Conservation (phyloP, 2,113 vertebrate species). For the Bombycilla garrulus region DNA sequence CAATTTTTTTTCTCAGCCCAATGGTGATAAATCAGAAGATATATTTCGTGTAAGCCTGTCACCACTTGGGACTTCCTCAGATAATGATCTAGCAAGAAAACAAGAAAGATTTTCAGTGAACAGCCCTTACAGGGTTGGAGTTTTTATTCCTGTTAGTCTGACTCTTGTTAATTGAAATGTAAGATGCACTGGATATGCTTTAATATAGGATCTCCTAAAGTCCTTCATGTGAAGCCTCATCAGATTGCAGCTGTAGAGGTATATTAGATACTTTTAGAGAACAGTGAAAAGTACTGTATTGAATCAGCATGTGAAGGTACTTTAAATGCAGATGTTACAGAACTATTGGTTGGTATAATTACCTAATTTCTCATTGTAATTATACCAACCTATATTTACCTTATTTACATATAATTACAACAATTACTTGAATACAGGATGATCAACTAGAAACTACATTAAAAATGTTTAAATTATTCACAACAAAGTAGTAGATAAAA, state of each 20-base stretch:
- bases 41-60: neutral
- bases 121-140: neutral
- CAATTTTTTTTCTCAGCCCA: neutral
- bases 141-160: neutral
- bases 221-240: neutral
- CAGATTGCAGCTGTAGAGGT: neutral
- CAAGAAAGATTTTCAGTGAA: neutral
- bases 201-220: neutral
- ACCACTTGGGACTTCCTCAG: neutral
- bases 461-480: neutral
- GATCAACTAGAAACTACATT: neutral
- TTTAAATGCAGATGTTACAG: constrained; percentile 9
- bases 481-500: neutral
- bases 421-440: constrained; percentile 11
- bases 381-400: constrained; percentile 24
- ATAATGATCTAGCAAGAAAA: neutral
- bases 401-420: constrained; percentile 32
- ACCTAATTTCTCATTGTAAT: constrained; percentile 25
- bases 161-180: neutral
- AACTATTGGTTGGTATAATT: neutral
- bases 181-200: neutral
- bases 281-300: neutral
- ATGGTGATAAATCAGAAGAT: neutral
- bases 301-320: neutral
- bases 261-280: neutral